Evolutionary conservation across 2,888 invertebrate species (phyloP), one percentile per base, ranked within the genome.

Genomic region (Zeuzera pyrina): DNA sequence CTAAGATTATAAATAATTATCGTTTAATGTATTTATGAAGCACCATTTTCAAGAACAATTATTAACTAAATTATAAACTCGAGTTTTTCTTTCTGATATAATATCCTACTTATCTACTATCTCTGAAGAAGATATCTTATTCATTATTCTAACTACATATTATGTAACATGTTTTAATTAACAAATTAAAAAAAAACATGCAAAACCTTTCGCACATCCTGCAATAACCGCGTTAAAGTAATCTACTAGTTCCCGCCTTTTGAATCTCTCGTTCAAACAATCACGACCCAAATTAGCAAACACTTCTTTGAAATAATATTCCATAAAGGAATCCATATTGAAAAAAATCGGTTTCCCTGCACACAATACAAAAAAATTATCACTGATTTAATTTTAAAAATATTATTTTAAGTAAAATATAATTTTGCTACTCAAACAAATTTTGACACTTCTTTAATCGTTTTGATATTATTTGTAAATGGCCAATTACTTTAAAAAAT

Each of bases 141-240:
- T n/a, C n/a, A n/a, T n/a, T n/a, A n/a, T n/a, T n/a, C n/a, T n/a
- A n/a, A n/a, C n/a, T n/a, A n/a, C n/a, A n/a, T n/a, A n/a, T n/a
- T n/a, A n/a, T n/a, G n/a, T n/a, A n/a, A 2, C 22, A 22, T 22
- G 22, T 25, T 5, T 8, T 25, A 25, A 25, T 25, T 11, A n/a
- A 10, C 7, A 25, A 25, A 25, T 2, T 25, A 25, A 25, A 25
- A 19, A 8, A 6, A 5, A 19, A 8, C 19, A 19, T n/a, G n/a
- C n/a, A 19, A 19, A 11, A 86, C 87, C 87, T 85, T 71, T 78
- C 5, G 87, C 85, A 60, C 91, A 92, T 39, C 91, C 93, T 49
- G 89, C 85, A 44, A 94, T 93, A 29, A 93, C 86, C 11, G 92
- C 88, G 54, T 88, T 91, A 50, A 94, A 88, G 68, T 92, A 93